Base-by-base conservation (phyloP, 2,113 vertebrate species). In the Vulpes lagopus region DNA sequence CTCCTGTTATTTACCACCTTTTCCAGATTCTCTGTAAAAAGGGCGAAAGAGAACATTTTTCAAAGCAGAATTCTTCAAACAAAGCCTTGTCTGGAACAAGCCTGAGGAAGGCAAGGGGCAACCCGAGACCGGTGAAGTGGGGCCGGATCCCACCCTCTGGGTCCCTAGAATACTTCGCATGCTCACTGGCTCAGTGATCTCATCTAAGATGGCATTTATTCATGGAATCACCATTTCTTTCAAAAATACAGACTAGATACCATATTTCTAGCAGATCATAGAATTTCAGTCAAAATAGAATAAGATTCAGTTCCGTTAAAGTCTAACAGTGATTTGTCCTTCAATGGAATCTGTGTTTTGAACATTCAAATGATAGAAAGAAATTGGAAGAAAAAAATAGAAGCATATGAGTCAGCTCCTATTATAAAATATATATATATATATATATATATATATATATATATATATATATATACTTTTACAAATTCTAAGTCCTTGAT, bases 111-210 rank as follows among this genome's bases (percentile, higher is more conserved):
- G 55, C 3, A 3, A 51, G 9, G 32, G 11, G 22, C 38, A 1
- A 8, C 30, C 0, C 0, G 5, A 2, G 3, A 23, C 12, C 12
- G 11, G 32, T 0, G 2, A 11, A 6, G 5, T 2, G 38, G 71
- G 22, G 25, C 11, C 1, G 0, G 5, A 6, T 1, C 1, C n/a
- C 65, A 0, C 2, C 3, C n/a, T 10, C 25, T 3, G 8, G 1
- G 2, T 11, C 7, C 11, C n/a, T 30, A 15, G n/a, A 20, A 8
- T 0, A 0, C 4, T 6, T 9, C 11, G 3, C 22, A 0, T 43
- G 2, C 60, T 35, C 15, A 43, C 60, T 19, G 53, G n/a, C 73
- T 9, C 51, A 10, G 5, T 5, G 16, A 17, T 12, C 64, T 27
- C 53, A 8, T 35, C 10, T 20, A 11, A 11, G 60, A 76, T 60